Conservation (phyloP, 2,888 invertebrate species). For the Pristionchus japonicus region DNA sequence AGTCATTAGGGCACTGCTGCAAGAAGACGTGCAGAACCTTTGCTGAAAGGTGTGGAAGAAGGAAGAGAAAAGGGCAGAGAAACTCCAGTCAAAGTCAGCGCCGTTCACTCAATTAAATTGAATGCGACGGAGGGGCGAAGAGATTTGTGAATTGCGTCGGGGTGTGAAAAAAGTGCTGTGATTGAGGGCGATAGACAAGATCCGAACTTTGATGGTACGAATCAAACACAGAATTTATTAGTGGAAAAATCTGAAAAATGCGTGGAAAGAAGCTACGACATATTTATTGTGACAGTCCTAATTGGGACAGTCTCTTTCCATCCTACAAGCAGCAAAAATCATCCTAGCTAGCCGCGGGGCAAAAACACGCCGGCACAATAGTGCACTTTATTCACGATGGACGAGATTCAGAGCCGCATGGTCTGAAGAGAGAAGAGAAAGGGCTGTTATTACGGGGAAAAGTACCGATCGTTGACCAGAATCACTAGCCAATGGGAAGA, state of each 20-base stretch:
- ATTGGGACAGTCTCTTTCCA: no score
- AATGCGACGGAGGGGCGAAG: background rate
- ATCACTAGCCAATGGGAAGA: background rate
- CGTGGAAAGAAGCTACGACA: no score
- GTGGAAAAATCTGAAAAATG: no score
- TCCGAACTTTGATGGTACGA: no score
- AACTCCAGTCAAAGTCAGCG: background rate
- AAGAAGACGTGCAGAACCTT: background rate
- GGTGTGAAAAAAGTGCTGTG: background rate
- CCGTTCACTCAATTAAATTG: constrained; percentile 12
- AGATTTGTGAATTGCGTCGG: background rate
- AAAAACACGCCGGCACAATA: background rate
- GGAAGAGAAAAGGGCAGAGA: background rate
- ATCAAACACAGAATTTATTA: background rate
- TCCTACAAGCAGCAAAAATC: no score
- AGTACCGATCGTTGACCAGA: background rate
- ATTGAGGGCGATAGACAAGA: background rate
- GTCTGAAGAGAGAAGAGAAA: background rate
- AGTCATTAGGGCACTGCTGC: background rate
- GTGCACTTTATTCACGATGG: background rate
- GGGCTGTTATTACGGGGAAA: background rate
- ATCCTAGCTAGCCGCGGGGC: background rate
- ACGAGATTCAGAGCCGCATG: background rate
- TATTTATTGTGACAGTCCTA: background rate
- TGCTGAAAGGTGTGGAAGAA: background rate